Conservation (phyloP, 2,888 invertebrate species). For the Cecidostiba fungosa region DNA sequence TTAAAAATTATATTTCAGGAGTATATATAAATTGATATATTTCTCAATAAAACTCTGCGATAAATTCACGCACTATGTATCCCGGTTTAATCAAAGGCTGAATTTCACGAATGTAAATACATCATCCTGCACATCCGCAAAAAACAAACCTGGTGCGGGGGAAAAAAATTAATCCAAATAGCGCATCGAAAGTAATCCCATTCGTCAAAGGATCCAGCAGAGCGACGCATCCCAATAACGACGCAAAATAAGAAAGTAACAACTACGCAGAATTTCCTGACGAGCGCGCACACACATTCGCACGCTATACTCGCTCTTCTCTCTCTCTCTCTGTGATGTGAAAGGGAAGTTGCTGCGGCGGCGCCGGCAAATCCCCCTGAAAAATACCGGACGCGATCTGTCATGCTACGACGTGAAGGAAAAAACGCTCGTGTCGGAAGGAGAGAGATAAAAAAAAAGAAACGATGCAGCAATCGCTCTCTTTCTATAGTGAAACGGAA, state of each 20-base stretch:
- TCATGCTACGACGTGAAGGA: conserved; percentile 16
- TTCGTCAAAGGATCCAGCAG: neutral
- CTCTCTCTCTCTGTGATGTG: neutral
- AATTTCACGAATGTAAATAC: too few species aligned
- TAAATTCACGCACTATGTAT: neutral
- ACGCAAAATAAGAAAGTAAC: neutral
- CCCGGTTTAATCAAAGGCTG: neutral
- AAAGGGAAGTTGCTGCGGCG: conserved; percentile 9
- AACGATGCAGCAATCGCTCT: conserved; percentile 3
- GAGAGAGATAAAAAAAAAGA: neutral
- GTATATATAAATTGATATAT: neutral
- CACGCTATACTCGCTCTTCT: neutral
- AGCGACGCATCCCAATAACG: neutral
- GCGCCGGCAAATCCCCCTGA: conserved; percentile 11
- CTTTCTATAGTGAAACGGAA: neutral
- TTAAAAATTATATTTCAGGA: neutral
- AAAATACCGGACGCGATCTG: conserved; percentile 26
- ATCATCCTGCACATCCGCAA: too few species aligned
- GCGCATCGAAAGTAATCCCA: neutral
- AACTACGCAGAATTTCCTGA: neutral
- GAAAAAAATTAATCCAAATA: neutral
- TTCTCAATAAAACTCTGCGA: neutral
- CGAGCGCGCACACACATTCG: neutral
- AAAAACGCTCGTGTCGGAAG: neutral
- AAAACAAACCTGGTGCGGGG: too few species aligned